Evolutionary conservation across 1,140 invertebrate genomes (phyloP), one percentile per base, ranked within the genome.

Genomic region (Leptinotarsa undecemlineata): DNA sequence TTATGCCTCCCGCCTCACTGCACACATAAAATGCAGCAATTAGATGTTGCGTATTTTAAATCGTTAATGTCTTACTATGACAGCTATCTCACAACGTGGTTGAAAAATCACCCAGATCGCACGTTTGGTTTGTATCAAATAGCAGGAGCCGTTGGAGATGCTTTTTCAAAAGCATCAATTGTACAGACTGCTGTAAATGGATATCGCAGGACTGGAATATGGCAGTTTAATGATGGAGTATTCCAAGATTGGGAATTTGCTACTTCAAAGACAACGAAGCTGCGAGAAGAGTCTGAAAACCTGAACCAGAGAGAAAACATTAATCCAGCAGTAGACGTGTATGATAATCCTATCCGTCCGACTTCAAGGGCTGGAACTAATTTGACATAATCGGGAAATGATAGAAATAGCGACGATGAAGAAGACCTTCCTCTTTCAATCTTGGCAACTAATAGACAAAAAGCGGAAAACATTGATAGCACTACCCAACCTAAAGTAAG

Each of bases 231-330:
- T 70, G 47, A 70, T 23, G 57, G 3, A 5, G 42, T 62, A 62
- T 62, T 62, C 61, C 61, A 62, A 23, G 17, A 3, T 77, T 74
- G 26, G 72, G 48, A 42, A 68, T 66, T 66, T 61, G 63, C 47
- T 77, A 72, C 48, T 76, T 70, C 60, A 57, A 68, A 26, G 80
- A 78, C 66, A 68, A 68, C 14, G 20, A n/a, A n/a, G 20, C 17
- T 62, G 23, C 61, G 4, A 62, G 57, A n/a, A 62, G 61, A 62
- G 19, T 62, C 61, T 62, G 61, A 62, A 62, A 62, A 62, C 23
- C 19, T 62, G 61, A 6, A 33, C 26, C 26, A 33, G 26, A 33
- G 26, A 33, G 26, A 6, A 33, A 33, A 33, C 6, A 33, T 33
- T 4, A 23, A 23, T 23, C 3, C 23, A 23, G 23, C 21, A 23